Evolutionary conservation across 2,888 invertebrate species (phyloP).

Genomic region (Heliconius sara): DNA sequence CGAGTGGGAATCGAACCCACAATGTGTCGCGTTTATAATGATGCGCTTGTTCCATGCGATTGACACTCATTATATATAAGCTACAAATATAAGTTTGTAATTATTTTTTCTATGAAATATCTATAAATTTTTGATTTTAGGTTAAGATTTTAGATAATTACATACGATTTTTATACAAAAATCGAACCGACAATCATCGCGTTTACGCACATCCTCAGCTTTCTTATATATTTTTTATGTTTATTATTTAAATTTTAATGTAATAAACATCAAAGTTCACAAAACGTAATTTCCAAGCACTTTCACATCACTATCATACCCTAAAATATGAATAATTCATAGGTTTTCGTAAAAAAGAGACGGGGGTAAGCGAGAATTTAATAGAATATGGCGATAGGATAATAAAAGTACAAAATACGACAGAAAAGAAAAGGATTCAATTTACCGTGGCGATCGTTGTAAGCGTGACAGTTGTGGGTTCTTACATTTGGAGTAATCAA

Average conservation of each 20-base stretch:
- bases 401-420: not conserved
- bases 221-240: not conserved
- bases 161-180: not conserved
- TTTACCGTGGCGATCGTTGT: not conserved
- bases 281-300: not conserved
- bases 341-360: slow-evolving; percentile 11
- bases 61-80: too few relatives aligned
- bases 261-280: not conserved
- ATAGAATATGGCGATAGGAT: not conserved
- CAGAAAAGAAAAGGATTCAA: not conserved
- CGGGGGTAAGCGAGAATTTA: slow-evolving; percentile 22
- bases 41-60: too few relatives aligned
- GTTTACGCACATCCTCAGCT: not conserved
- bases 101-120: too few relatives aligned
- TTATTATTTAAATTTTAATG: not conserved
- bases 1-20: too few relatives aligned
- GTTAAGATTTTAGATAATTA: too few relatives aligned
- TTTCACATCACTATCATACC: slow-evolving; percentile 14
- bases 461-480: not conserved
- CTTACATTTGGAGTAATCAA: not conserved
- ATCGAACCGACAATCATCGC: not conserved
- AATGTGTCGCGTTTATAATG: too few relatives aligned
- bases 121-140: too few relatives aligned
- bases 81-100: too few relatives aligned
- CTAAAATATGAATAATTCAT: slow-evolving; percentile 34